phyloP scores from a whole-genome alignment of 2,113 vertebrate species.

The Tachycineta bicolor region DNA sequence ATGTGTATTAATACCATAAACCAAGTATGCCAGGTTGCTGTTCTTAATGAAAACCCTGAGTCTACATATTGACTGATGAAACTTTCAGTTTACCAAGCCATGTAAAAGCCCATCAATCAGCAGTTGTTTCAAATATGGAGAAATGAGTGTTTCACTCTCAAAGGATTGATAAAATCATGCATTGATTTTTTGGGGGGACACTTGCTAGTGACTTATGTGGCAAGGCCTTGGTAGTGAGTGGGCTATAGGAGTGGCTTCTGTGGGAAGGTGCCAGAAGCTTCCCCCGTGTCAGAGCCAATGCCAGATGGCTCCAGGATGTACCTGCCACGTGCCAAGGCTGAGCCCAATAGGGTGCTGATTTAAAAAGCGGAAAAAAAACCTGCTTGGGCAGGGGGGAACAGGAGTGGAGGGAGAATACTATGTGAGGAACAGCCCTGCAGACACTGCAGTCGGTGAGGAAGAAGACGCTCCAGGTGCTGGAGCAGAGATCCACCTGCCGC shows the following conservation, averaged over 20 bases:
- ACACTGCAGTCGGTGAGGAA: no score
- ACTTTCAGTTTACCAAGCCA: not conserved
- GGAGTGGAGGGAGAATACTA: not conserved
- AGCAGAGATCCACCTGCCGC: not conserved
- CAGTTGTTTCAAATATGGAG: not conserved
- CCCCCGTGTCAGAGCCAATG: not conserved
- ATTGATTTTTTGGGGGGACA: not conserved
- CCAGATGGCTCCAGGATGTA: fast-evolving
- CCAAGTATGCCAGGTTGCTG: not conserved
- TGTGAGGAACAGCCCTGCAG: not conserved
- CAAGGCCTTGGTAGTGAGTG: not conserved
- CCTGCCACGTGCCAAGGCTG: fast-evolving
- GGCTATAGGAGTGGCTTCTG: not conserved
- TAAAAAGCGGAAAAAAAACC: no score
- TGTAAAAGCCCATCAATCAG: not conserved
- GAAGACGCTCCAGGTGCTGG: not conserved
- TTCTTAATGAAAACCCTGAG: not conserved
- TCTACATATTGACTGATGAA: not conserved
- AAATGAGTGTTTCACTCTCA: not conserved
- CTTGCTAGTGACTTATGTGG: not conserved
- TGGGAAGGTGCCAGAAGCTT: not conserved
- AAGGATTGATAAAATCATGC: not conserved
- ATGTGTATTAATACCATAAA: not conserved
- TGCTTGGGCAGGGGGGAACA: not conserved
- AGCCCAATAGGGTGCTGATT: not conserved